Percentiles rank a stretch among this genome's conserved stretches.
Conservation (phyloP, 2,888 invertebrate genomes). For the Zaprionus lineosus region DNA sequence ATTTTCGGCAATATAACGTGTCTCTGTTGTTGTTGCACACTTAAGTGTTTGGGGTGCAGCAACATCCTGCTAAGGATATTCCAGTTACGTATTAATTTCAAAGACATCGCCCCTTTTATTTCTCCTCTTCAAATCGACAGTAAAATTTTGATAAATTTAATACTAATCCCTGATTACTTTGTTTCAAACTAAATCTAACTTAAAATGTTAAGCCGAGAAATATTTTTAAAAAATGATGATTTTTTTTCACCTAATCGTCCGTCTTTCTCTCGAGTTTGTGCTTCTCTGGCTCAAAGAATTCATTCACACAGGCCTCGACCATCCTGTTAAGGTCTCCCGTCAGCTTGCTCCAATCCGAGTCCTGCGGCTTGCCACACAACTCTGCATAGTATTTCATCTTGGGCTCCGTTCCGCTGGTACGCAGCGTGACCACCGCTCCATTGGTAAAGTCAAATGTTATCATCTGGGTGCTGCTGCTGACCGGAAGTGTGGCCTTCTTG, state of each 20-base stretch:
- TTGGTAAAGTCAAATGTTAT: conserved; percentile 95
- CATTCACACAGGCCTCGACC: conserved; percentile 89
- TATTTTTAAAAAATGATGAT: too few relatives aligned
- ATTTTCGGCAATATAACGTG: conserved; percentile 24
- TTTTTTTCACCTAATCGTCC: too few relatives aligned
- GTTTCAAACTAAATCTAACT: too few relatives aligned
- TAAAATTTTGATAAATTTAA: background rate
- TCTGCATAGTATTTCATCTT: conserved; percentile 99
- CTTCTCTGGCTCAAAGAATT: conserved; percentile 90
- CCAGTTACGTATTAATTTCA: conserved; percentile 30
- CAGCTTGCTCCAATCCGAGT: conserved; percentile 87
- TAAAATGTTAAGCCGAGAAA: too few relatives aligned
- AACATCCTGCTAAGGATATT: background rate
- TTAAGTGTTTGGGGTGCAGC: background rate
- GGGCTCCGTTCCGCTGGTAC: conserved; percentile 99
- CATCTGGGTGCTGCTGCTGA: conserved; percentile 90
- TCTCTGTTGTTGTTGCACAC: conserved; percentile 10
- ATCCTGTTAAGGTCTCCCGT: conserved; percentile 87
- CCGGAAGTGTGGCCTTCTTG: conserved; percentile 87
- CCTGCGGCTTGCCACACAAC: conserved; percentile 87
- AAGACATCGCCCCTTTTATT: conserved; percentile 26
- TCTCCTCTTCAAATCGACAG: background rate
- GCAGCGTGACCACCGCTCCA: conserved; percentile 92
- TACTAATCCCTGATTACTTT: too few relatives aligned
- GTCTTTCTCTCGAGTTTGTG: conserved; percentile 84